Evolutionary conservation across 2,797 vertebrate genomes (phyloP).

Genomic region (Pangasius larnaudii): DNA sequence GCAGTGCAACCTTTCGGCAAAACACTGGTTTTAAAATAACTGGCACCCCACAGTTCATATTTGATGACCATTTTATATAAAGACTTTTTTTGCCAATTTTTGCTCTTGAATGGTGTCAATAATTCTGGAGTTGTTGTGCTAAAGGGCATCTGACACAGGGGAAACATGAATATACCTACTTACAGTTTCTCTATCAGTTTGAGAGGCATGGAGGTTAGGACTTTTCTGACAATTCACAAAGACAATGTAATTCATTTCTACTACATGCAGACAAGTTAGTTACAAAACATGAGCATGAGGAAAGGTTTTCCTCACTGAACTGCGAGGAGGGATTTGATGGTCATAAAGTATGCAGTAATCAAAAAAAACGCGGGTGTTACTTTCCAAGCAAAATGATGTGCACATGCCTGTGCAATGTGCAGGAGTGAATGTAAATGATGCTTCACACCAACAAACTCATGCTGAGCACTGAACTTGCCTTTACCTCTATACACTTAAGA

Average conservation of each 20-base stretch:
- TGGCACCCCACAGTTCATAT: not conserved
- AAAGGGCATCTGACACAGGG: not conserved
- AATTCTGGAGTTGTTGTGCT: slow-evolving; percentile 13
- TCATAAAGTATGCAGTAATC: not conserved
- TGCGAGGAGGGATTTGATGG: not conserved
- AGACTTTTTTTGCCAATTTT: not conserved
- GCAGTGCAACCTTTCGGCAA: not conserved
- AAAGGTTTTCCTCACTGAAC: not conserved
- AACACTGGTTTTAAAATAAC: not conserved
- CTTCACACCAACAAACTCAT: slow-evolving; percentile 30
- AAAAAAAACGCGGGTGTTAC: not conserved
- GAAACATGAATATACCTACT: not conserved
- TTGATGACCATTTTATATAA: not conserved
- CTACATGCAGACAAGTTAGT: slow-evolving; percentile 1
- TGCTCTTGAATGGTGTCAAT: not conserved
- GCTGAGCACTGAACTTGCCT: slow-evolving; percentile 41
- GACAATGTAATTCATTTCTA: not conserved
- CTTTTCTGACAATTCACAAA: not conserved
- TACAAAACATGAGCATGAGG: not conserved
- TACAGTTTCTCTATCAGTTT: not conserved
- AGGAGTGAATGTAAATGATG: slow-evolving; percentile 49
- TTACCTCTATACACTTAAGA: slow-evolving; percentile 75
- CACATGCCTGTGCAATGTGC: not conserved
- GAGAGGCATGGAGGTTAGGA: not conserved
- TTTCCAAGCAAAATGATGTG: slow-evolving; percentile 51